A percentile compares a stretch with the other conserved stretches of the same genome.
Evolutionary conservation across 2,113 vertebrate species (phyloP).

Genomic region (Panurus biarmicus): DNA sequence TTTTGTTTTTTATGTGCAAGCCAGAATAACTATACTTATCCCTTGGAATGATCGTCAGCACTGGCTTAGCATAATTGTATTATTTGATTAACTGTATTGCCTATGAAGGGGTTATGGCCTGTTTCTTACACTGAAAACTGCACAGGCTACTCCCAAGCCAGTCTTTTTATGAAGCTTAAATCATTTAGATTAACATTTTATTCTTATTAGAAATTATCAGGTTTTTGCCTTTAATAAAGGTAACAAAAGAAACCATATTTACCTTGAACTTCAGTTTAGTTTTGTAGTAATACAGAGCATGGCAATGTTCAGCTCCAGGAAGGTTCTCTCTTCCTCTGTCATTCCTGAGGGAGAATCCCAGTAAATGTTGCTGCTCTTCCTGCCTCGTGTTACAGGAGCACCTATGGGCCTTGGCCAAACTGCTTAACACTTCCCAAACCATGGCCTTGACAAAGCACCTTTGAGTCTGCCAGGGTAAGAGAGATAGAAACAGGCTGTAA

Average conservation of each 20-base stretch:
- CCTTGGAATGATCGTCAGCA: slow-evolving; percentile 11
- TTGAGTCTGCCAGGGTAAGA: not conserved
- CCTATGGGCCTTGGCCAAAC: not conserved
- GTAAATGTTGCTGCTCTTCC: not conserved
- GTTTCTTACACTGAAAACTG: not conserved
- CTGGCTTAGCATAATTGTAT: not conserved
- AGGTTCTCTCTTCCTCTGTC: not conserved
- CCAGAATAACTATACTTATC: slow-evolving; percentile 38
- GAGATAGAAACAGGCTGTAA: not conserved
- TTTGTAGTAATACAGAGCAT: not conserved
- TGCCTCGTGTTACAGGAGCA: not conserved
- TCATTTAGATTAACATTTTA: not conserved
- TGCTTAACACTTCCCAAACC: not conserved
- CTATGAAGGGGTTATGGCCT: not conserved
- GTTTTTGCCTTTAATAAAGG: not conserved
- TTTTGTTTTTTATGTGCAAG: slow-evolving; percentile 29
- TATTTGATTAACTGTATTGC: slow-evolving; percentile 10
- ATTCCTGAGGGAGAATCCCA: not conserved
- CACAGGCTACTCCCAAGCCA: not conserved
- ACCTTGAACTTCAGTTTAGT: not conserved
- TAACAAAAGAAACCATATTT: not conserved
- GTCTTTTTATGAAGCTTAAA: not conserved
- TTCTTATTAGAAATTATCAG: not conserved
- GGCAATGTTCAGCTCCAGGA: not conserved
- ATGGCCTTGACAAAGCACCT: not conserved